Conservation (phyloP, 2,888 invertebrate genomes). For the Athrips mouffetella region DNA sequence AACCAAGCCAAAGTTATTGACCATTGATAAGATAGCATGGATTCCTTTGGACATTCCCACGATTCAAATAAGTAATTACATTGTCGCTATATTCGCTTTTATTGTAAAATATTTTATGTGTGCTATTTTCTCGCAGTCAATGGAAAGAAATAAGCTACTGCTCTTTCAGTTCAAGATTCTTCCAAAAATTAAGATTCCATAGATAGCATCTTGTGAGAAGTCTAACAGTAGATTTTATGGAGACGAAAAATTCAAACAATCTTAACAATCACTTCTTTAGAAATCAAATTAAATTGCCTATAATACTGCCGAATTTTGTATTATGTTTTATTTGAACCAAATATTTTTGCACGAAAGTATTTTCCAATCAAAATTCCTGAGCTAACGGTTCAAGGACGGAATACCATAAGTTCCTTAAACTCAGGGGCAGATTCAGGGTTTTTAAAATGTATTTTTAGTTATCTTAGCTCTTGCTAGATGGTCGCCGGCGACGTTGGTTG, state of each 20-base stretch:
- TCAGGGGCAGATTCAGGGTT: neutral
- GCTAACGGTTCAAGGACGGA: constrained; percentile 19
- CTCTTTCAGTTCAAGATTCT: no score
- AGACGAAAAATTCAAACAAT: neutral
- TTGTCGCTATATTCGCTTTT: no score
- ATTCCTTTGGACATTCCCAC: constrained; percentile 30
- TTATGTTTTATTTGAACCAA: constrained; percentile 9
- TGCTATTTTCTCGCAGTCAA: no score
- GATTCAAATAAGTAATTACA: constrained; percentile 14
- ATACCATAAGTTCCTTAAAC: constrained; percentile 18
- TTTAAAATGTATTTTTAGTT: no score
- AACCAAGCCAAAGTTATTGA: constrained; percentile 33
- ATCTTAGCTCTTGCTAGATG: no score
- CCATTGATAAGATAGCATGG: constrained; percentile 25
- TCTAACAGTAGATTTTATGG: no score
- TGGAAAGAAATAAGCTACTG: no score
- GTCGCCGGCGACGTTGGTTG: no score
- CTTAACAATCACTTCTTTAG: neutral
- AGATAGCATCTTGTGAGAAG: no score
- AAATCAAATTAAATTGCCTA: neutral
- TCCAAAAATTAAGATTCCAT: no score
- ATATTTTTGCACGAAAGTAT: constrained; percentile 4
- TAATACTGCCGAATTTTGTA: constrained; percentile 15
- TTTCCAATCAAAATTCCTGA: constrained; percentile 11
- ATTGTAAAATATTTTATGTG: no score